Evolutionary conservation across 1,140 invertebrate species (phyloP).

Genomic region (Ceratina calcarata): DNA sequence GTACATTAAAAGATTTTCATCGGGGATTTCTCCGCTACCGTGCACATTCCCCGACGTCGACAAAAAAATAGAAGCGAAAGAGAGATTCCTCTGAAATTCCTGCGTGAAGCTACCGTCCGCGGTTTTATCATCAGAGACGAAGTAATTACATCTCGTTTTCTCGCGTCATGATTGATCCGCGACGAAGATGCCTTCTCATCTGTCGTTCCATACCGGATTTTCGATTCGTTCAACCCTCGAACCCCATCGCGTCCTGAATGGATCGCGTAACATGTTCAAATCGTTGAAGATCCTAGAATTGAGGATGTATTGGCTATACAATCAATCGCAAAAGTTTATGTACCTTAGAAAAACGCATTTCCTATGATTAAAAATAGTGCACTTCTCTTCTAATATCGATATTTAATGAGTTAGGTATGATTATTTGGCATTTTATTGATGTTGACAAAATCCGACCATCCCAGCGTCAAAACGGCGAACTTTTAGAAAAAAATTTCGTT

Average conservation of each 20-base stretch:
- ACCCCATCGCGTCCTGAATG: neutral
- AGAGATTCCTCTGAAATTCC: constrained; percentile 1
- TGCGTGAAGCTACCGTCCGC: constrained; percentile 2
- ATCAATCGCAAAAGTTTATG: no score
- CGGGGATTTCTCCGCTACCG: constrained; percentile 31
- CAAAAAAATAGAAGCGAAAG: neutral
- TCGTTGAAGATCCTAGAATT: neutral
- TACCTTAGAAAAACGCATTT: no score
- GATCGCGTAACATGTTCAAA: neutral
- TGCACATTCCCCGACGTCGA: constrained; percentile 7
- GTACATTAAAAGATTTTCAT: constrained; percentile 48
- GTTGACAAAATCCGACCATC: no score
- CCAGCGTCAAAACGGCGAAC: no score
- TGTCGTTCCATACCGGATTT: no score
- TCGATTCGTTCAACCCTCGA: neutral
- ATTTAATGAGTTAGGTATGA: no score
- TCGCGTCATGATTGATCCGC: neutral
- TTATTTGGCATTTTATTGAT: no score
- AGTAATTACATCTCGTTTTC: constrained; percentile 37
- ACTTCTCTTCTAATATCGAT: no score
- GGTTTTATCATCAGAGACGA: neutral
- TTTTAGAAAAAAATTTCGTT: no score
- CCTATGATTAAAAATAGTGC: no score
- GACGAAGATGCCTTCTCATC: no score
- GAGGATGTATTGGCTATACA: no score